These are phyloP conservation scores for Caenorhabditis doughertyi DNA, from an alignment of 2,888 invertebrate species.

Conservation along the genomic window DNA sequence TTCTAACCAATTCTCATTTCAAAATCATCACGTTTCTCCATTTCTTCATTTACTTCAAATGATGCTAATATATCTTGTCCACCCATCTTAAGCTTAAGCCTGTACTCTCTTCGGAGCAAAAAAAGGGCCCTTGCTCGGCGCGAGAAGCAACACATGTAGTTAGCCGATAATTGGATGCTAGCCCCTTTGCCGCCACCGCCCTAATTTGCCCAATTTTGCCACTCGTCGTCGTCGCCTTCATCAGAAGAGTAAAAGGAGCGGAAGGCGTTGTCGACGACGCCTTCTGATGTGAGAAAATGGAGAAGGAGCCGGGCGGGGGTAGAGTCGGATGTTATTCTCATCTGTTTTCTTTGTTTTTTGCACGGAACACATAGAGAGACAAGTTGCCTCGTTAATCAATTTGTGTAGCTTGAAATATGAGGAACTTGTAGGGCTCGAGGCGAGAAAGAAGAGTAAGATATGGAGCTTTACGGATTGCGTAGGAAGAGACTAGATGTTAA, in stretches of 20 bases:
- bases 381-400: not conserved
- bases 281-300: slow-evolving; percentile 10
- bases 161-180: slow-evolving; percentile 58
- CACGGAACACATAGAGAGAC: not conserved
- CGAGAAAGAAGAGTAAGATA: no score
- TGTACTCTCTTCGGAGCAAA: not conserved
- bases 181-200: slow-evolving; percentile 9
- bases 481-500: no score
- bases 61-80: slow-evolving; percentile 31
- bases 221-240: slow-evolving; percentile 26
- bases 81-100: not conserved
- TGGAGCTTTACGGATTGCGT: no score
- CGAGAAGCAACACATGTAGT: slow-evolving; percentile 28
- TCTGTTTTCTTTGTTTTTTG: slow-evolving; percentile 1
- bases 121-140: no score
- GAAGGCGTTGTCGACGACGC: slow-evolving; percentile 20
- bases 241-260: slow-evolving; percentile 4
- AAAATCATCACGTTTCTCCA: not conserved
- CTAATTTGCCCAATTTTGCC: slow-evolving; percentile 57
- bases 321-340: slow-evolving; percentile 16
- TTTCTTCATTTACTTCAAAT: slow-evolving; percentile 1
- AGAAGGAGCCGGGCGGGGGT: no score
- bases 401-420: not conserved
- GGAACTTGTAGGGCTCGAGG: no score
- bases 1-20: not conserved